A percentile compares a stretch with the other conserved stretches of the same genome.
phyloP scores from a whole-genome alignment of 2,888 invertebrate species.

The Autographa gamma region DNA sequence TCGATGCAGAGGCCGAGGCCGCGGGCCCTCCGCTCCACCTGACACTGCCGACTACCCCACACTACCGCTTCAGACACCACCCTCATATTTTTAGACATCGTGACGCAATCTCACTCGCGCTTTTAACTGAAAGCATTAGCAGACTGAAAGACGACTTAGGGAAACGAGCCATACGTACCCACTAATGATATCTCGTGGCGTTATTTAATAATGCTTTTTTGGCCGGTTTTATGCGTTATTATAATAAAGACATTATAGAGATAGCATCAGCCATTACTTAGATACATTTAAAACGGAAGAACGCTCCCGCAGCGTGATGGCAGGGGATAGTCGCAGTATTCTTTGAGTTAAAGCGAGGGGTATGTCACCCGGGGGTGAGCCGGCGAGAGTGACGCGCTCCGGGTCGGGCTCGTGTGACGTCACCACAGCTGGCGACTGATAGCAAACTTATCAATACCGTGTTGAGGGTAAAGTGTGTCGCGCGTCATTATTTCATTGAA shows the following conservation, averaged over 20 bases:
- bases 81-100: conserved; percentile 82
- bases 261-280: conserved; percentile 18
- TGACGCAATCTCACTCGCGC: conserved; percentile 78
- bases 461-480: conserved; percentile 24
- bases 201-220: conserved; percentile 1
- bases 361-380: conserved; percentile 49
- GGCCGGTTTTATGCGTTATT: not conserved
- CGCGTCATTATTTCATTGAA: conserved; percentile 36
- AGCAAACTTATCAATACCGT: conserved; percentile 69
- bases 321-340: conserved; percentile 54
- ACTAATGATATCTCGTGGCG: conserved; percentile 5
- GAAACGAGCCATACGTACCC: conserved; percentile 46
- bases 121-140: conserved; percentile 69
- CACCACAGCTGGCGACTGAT: conserved; percentile 76
- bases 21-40: conserved; percentile 61
- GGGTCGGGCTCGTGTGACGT: conserved; percentile 77
- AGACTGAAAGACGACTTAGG: conserved; percentile 63
- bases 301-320: conserved; percentile 52
- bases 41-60: conserved; percentile 70
- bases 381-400: conserved; percentile 74
- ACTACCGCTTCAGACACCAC: conserved; percentile 69
- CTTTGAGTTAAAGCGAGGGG: conserved; percentile 60
- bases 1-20: conserved; percentile 79
- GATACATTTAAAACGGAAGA: conserved; percentile 17
- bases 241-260: conserved; percentile 19